Evolutionary conservation across 2,113 vertebrate species (phyloP).

Genomic region (Bambusicola thoracicus): DNA sequence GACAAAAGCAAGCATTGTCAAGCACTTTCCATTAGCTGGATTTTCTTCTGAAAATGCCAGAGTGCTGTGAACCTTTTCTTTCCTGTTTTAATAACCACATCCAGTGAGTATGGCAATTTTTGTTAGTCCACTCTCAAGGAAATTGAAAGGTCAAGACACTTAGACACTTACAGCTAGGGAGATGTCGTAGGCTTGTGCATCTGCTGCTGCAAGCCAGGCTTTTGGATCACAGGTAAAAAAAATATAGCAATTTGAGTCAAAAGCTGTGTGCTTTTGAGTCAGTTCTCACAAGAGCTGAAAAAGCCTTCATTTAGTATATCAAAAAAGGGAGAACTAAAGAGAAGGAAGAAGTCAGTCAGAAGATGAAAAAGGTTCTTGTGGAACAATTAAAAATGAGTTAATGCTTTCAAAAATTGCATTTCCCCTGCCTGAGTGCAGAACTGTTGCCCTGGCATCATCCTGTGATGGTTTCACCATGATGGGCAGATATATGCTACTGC

Average conservation of each 20-base stretch:
- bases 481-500: neutral
- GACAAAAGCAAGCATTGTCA: slow-evolving; percentile 28
- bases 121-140: neutral
- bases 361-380: neutral
- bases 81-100: slow-evolving; percentile 4
- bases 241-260: neutral
- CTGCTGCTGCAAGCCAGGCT: neutral
- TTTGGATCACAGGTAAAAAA: neutral
- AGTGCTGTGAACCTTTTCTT: neutral
- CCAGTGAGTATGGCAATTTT: neutral
- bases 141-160: neutral
- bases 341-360: neutral
- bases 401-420: neutral
- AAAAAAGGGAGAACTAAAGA: neutral
- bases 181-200: neutral
- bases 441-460: neutral
- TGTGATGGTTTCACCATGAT: neutral
- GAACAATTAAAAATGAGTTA: neutral
- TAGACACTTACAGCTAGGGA: neutral
- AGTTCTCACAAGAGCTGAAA: neutral
- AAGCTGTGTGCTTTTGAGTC: neutral
- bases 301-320: neutral
- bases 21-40: neutral
- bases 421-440: neutral
- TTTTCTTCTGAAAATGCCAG: slow-evolving; percentile 7